Conservation (phyloP, 2,797 vertebrate species). For the Acomys russatus region DNA sequence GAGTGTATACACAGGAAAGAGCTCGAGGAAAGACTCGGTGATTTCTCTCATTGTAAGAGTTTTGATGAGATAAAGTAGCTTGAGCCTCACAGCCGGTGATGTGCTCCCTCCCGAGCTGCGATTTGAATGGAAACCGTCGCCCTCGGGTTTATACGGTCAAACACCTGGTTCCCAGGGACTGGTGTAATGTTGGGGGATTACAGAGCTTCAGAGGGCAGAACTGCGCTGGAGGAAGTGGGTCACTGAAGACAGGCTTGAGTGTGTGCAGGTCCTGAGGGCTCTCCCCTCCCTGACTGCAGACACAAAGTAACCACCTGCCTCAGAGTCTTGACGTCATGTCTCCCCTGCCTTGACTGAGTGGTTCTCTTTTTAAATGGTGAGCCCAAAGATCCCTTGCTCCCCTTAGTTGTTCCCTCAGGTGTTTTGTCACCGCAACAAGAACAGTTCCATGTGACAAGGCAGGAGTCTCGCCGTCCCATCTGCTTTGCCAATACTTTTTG, state of each 20-base stretch:
- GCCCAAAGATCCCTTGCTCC: background rate
- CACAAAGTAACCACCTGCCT: background rate
- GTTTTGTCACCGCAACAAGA: background rate
- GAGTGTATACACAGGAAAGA: background rate
- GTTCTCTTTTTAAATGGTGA: background rate
- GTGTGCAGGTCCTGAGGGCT: background rate
- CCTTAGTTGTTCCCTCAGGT: background rate
- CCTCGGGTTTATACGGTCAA: background rate
- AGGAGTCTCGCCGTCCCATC: background rate
- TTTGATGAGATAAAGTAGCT: background rate
- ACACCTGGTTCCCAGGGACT: background rate
- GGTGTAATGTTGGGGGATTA: background rate
- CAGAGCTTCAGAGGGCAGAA: background rate
- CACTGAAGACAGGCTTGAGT: background rate
- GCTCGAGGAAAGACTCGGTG: background rate
- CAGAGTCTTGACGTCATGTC: background rate
- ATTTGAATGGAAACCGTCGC: background rate
- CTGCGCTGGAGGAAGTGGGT: background rate
- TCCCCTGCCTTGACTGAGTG: background rate
- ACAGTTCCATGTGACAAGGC: background rate
- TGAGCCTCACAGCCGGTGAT: background rate
- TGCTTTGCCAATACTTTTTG: background rate
- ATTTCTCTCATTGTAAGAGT: background rate
- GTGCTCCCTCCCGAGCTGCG: background rate
- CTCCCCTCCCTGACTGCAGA: background rate